Base-by-base conservation (phyloP, 2,797 vertebrate species). In the Remorina albescens region DNA sequence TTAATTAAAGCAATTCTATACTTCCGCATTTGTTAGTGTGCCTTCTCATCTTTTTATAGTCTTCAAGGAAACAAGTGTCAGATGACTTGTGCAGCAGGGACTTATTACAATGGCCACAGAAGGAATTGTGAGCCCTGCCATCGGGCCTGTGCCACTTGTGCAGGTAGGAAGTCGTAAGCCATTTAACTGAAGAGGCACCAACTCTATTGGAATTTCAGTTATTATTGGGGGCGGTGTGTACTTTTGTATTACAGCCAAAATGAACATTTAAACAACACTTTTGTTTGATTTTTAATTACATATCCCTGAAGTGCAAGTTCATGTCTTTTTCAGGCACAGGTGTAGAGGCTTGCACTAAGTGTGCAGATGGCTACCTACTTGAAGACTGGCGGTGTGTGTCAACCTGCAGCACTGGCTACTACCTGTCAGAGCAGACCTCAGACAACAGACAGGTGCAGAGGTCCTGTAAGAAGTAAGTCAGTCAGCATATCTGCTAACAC, bases 341-440 rank as follows among this genome's bases (percentile, higher is more conserved):
- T 28, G 88, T 95, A 70, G 96, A 98, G 76, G 96, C 96, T 0
- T 99, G 98, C 86, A 96, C 94, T 44, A 97, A 95, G 87, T 99
- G 98, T 83, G 96, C 96, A 2, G 94, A 95, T 2, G 93, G 94
- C 60, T 98, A 95, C 88, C 93, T 96, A 70, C 94, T 98, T 85
- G 98, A 99, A 90, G 97, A 99, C 56, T 97, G 97, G 93, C 94
- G 95, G 54, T 99, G 97, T 68, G 97, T 98, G 64, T 91, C 89
- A 13, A 94, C 93, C 58, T 99, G 98, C 87, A 96, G 94, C 57
- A 81, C 82, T 74, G 96, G 96, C 67, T 96, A 97, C 89, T 98
- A 97, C 86, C 90, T 96, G 87, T 90, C 91, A 2, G 96, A 98
- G 86, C 95, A 95, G 83, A 91, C 92, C 63, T 78, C 90, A 77